phyloP scores from a whole-genome alignment of 2,797 vertebrate species.

The Acipenser transmontanus region DNA sequence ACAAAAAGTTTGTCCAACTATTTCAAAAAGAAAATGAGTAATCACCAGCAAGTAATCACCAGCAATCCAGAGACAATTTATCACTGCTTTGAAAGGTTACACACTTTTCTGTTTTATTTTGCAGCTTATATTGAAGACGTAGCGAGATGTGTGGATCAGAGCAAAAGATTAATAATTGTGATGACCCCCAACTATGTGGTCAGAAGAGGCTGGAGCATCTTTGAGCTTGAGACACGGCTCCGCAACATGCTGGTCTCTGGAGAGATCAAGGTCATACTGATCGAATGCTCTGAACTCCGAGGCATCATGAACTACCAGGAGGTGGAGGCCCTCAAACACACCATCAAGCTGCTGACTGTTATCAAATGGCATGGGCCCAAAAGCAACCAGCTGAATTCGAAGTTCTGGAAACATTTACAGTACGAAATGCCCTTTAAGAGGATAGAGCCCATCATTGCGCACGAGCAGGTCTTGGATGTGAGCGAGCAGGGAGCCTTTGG shows the following conservation, averaged over 20 bases:
- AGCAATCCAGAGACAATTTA: neutral
- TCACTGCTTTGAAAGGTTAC: neutral
- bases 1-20: no score
- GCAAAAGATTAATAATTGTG: constrained; percentile 93
- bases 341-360: constrained; percentile 93
- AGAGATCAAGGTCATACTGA: constrained; percentile 96
- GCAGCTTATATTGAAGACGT: constrained; percentile 97
- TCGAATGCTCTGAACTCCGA: constrained; percentile 91
- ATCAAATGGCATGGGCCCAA: constrained; percentile 94
- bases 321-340: constrained; percentile 94
- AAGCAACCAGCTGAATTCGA: constrained; percentile 96
- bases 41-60: no score
- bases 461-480: constrained; percentile 90
- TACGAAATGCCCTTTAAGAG: constrained; percentile 98
- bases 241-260: constrained; percentile 93
- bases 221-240: constrained; percentile 94
- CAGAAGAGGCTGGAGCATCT: constrained; percentile 97
- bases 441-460: constrained; percentile 84
- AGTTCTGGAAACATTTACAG: constrained; percentile 98
- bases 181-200: constrained; percentile 97
- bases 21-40: no score
- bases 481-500: constrained; percentile 96
- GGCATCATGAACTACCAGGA: constrained; percentile 99
- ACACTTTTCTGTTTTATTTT: constrained; percentile 20
- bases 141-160: constrained; percentile 96